These are phyloP conservation scores for Drosophila recens DNA, from an alignment of 2,888 invertebrate genomes.

Conservation along the genomic window DNA sequence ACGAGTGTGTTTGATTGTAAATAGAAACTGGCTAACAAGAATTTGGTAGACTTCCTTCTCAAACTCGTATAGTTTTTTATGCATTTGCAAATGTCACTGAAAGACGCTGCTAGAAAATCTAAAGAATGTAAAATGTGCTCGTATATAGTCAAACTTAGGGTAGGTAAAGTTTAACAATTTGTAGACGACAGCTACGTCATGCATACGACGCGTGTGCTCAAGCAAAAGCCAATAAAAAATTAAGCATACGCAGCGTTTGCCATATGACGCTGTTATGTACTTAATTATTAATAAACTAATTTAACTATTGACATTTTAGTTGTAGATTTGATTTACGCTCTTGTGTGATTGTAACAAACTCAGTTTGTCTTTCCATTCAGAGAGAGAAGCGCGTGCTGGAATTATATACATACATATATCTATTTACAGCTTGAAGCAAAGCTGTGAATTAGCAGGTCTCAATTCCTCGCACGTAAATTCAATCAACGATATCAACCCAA, in stretches of 20 bases:
- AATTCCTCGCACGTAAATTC: slow-evolving; percentile 43
- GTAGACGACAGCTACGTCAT: slow-evolving; percentile 6
- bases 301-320: slow-evolving; percentile 37
- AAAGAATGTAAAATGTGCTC: not conserved
- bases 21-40: slow-evolving; percentile 16
- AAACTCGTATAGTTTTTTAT: slow-evolving; percentile 17
- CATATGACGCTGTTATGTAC: slow-evolving; percentile 16
- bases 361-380: not conserved
- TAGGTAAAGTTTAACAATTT: not conserved
- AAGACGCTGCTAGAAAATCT: slow-evolving; percentile 5
- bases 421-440: slow-evolving; percentile 18
- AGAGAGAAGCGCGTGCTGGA: slow-evolving; percentile 19
- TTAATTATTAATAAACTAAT: slow-evolving; percentile 31
- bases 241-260: slow-evolving; percentile 44
- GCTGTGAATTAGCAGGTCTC: slow-evolving; percentile 42
- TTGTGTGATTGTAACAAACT: slow-evolving; percentile 34
- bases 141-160: not conserved
- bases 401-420: slow-evolving; percentile 3
- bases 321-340: slow-evolving; percentile 31
- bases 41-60: slow-evolving; percentile 14
- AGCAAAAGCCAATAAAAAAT: slow-evolving; percentile 29
- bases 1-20: not conserved
- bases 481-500: slow-evolving; percentile 39
- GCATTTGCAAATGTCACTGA: slow-evolving; percentile 42
- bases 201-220: slow-evolving; percentile 21